Conservation (phyloP, 1,140 invertebrate genomes). For the Pristionchus pacificus region DNA sequence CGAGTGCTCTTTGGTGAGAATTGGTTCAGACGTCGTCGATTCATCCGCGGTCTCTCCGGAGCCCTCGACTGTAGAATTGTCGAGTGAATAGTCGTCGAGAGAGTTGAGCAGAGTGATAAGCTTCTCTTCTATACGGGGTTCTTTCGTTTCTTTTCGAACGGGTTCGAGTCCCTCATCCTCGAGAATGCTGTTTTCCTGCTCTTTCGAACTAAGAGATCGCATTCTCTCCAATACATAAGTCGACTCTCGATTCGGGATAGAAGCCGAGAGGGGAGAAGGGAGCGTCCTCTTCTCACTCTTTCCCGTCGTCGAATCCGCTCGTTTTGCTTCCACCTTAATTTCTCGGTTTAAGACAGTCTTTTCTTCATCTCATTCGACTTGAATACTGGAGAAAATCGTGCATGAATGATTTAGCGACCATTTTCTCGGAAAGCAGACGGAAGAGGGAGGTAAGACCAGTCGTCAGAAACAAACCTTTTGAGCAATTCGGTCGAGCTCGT, state of each 20-base stretch:
- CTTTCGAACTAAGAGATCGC: constrained; percentile 22
- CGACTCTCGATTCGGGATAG: constrained; percentile 33
- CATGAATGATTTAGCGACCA: too few relatives aligned
- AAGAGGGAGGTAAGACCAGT: too few relatives aligned
- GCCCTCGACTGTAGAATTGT: too few relatives aligned
- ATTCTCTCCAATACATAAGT: constrained; percentile 32
- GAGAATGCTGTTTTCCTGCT: not conserved
- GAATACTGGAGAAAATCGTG: too few relatives aligned
- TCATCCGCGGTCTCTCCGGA: too few relatives aligned
- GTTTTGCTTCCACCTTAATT: too few relatives aligned
- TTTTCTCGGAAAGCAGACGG: too few relatives aligned
- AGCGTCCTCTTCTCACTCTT: constrained; percentile 2
- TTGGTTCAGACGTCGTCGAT: too few relatives aligned
- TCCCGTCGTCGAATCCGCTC: not conserved
- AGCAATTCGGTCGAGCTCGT: not conserved
- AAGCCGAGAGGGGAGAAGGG: constrained; percentile 28
- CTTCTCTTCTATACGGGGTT: not conserved
- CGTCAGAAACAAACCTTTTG: too few relatives aligned
- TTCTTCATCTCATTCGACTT: too few relatives aligned
- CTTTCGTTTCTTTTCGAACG: not conserved
- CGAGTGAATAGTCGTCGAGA: too few relatives aligned
- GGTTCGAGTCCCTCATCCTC: not conserved
- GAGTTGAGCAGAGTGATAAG: not conserved
- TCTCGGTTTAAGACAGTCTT: not conserved
- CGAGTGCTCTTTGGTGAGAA: too few relatives aligned